phyloP scores from a whole-genome alignment of 2,888 invertebrate species.

The Brenthis ino region DNA sequence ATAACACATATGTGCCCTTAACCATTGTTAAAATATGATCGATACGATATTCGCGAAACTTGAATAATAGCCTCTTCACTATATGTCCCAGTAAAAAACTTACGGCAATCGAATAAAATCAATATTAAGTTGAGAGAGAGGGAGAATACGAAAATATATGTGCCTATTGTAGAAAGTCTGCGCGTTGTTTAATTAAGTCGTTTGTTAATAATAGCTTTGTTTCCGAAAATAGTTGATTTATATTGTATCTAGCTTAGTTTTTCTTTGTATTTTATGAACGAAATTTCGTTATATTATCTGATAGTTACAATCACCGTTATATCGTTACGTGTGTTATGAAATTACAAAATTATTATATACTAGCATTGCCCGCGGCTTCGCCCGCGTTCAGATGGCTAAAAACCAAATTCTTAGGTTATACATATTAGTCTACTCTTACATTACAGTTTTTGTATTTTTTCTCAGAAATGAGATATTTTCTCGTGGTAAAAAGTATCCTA shows the following conservation, averaged over 20 bases:
- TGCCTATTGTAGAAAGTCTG: conserved; percentile 1
- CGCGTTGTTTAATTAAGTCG: conserved; percentile 19
- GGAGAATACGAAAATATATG: conserved; percentile 12
- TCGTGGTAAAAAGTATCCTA: too few species aligned
- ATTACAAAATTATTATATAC: background rate
- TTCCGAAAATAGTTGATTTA: conserved; percentile 2
- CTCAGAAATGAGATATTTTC: too few species aligned
- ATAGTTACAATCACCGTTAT: background rate
- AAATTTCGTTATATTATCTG: background rate
- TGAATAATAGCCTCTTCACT: conserved; percentile 17
- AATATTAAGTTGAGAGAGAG: conserved; percentile 14
- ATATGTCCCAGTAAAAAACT: conserved; percentile 14
- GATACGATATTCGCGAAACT: conserved; percentile 15
- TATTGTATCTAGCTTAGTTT: background rate
- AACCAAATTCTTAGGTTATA: too few species aligned
- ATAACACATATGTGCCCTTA: conserved; percentile 40
- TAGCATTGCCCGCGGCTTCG: too few species aligned
- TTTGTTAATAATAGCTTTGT: conserved; percentile 9
- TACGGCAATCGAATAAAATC: conserved; percentile 9
- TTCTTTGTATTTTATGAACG: background rate
- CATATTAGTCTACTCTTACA: too few species aligned
- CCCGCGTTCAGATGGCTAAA: too few species aligned
- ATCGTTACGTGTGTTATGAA: background rate
- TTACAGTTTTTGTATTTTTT: too few species aligned
- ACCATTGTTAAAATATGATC: conserved; percentile 29